Evolutionary conservation across 2,797 vertebrate genomes (phyloP).

Genomic region (Pangasius sanitwongsei): DNA sequence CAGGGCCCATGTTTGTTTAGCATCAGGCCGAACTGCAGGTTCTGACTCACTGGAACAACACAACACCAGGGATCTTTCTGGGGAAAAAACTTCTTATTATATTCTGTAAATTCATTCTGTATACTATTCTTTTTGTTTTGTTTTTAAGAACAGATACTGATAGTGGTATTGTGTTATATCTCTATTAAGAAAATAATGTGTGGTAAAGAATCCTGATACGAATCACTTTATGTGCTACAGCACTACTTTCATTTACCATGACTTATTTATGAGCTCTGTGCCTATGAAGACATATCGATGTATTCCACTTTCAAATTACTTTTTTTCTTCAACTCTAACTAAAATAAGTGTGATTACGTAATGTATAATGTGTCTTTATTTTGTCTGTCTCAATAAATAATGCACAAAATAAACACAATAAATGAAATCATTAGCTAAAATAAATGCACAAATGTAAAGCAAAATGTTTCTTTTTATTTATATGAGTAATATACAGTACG

Average conservation of each 20-base stretch:
- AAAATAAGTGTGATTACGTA: slow-evolving; percentile 68
- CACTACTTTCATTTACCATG: slow-evolving; percentile 71
- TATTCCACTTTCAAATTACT: slow-evolving; percentile 70
- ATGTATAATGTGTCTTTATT: slow-evolving; percentile 64
- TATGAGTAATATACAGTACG: neutral
- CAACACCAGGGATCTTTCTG: slow-evolving; percentile 15
- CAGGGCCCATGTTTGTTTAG: slow-evolving; percentile 41
- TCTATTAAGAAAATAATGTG: neutral
- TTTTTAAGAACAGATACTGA: neutral
- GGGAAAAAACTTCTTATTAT: neutral
- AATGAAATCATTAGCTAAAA: neutral
- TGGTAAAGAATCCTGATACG: neutral
- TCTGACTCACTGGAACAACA: slow-evolving; percentile 38
- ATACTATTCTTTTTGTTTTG: neutral
- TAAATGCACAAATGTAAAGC: neutral
- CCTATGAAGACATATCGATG: slow-evolving; percentile 72
- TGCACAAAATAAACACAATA: slow-evolving; percentile 50
- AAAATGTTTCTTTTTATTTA: neutral
- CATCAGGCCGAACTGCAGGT: slow-evolving; percentile 34
- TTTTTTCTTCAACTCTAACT: slow-evolving; percentile 66
- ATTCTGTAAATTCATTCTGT: neutral
- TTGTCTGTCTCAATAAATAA: slow-evolving; percentile 67
- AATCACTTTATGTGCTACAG: slow-evolving; percentile 19
- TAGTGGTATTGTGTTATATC: neutral
- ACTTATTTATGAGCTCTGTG: slow-evolving; percentile 70